Evolutionary conservation across 2,888 invertebrate species (phyloP).

Genomic region (Xestobium rufovillosum): DNA sequence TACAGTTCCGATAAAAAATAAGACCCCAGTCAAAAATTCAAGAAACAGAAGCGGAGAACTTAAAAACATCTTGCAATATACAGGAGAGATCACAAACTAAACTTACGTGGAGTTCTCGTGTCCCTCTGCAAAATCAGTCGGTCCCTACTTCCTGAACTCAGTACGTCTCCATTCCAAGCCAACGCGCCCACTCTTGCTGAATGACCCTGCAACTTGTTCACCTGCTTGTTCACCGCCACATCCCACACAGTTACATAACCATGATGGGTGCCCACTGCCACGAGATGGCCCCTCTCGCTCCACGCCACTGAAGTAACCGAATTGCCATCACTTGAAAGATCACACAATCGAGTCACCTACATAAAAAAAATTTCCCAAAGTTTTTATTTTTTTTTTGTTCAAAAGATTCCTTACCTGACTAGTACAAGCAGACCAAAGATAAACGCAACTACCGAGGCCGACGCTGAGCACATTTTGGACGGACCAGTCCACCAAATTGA

Average conservation of each 20-base stretch:
- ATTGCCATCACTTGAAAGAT: slow-evolving; percentile 87
- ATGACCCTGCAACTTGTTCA: slow-evolving; percentile 86
- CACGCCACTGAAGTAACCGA: slow-evolving; percentile 97
- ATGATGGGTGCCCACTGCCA: slow-evolving; percentile 96
- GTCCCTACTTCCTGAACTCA: slow-evolving; percentile 93
- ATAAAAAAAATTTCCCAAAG: slow-evolving; percentile 9
- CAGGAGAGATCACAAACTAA: too few relatives aligned
- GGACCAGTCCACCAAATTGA: slow-evolving; percentile 99
- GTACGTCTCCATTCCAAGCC: slow-evolving; percentile 95
- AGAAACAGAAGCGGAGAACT: too few relatives aligned
- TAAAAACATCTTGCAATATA: too few relatives aligned
- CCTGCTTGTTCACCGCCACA: slow-evolving; percentile 86
- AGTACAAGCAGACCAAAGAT: slow-evolving; percentile 98
- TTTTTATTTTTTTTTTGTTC: slow-evolving; percentile 7
- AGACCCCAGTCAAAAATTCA: too few relatives aligned
- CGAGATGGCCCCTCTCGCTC: slow-evolving; percentile 93
- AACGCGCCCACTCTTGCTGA: slow-evolving; percentile 88
- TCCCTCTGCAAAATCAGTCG: slow-evolving; percentile 90
- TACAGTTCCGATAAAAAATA: too few relatives aligned
- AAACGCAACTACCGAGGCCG: slow-evolving; percentile 95
- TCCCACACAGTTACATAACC: slow-evolving; percentile 99
- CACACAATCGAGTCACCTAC: slow-evolving; percentile 88
- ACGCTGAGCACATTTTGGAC: slow-evolving; percentile 98
- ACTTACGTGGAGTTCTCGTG: slow-evolving; percentile 71
- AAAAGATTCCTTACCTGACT: slow-evolving; percentile 71